Evolutionary conservation across 2,113 vertebrate genomes (phyloP).

Genomic region (Cyanistes caeruleus): DNA sequence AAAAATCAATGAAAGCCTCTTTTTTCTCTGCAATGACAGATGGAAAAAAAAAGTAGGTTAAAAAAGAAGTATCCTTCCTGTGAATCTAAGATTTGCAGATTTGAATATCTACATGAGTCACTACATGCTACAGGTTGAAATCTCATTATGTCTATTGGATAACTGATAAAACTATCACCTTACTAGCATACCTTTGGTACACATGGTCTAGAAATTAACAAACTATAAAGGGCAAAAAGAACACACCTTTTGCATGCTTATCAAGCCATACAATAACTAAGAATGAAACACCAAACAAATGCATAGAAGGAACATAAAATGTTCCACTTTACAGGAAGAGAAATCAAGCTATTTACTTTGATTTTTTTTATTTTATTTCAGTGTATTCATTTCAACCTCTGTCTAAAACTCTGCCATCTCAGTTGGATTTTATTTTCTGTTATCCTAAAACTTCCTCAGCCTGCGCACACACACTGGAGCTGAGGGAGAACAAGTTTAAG

Average conservation of each 20-base stretch:
- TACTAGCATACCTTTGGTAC: background rate
- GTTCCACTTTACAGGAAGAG: background rate
- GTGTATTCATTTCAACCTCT: background rate
- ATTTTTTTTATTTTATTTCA: background rate
- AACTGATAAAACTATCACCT: background rate
- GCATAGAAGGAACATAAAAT: background rate
- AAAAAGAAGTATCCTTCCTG: background rate
- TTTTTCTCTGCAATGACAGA: background rate
- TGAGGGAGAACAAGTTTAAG: background rate
- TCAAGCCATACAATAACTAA: background rate
- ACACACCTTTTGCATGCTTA: background rate
- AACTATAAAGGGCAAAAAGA: background rate
- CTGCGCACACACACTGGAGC: fast-evolving
- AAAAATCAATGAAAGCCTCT: background rate
- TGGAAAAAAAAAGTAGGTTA: background rate
- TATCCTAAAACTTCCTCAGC: background rate
- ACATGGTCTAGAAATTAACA: background rate
- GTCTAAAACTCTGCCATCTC: background rate
- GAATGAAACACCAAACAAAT: background rate
- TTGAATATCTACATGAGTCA: background rate
- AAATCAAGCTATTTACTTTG: background rate
- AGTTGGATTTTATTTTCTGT: background rate
- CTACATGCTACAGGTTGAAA: background rate
- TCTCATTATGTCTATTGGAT: background rate
- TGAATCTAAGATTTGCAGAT: background rate